Base-by-base conservation (phyloP, 2,797 vertebrate genomes). In the Thamnophis elegans region DNA sequence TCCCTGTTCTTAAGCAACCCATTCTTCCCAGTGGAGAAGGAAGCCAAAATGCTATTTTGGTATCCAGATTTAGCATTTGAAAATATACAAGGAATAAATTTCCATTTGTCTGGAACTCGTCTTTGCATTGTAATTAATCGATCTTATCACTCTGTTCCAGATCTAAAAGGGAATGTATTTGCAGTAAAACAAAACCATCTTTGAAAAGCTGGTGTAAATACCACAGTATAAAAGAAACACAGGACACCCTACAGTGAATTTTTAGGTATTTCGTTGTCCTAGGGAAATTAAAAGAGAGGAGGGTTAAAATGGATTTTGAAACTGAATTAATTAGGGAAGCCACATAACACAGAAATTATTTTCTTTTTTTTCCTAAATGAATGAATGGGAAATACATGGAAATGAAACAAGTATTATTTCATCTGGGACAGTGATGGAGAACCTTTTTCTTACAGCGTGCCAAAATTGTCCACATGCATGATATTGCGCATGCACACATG, bases 1-100 rank as follows among this genome's bases (percentile, higher is more conserved):
- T 87, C 65, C 90, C 89, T 92, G 51, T 87, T 73, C 26, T 93
- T 91, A 55, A 94, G 91, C 78, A 93, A 92, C 54, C 90, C 94
- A 85, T 93, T 91, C 91, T 95, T 93, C 91, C 92, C 56, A 90
- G 28, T 25, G 85, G 87, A 95, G 0, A 89, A 88, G 94, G 93
- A 95, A 94, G 91, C 92, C 95, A 96, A 94, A 92, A 90, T 91
- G 95, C 94, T 96, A 59, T 95, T 95, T 94, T 96, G 95, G 89
- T 96, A 96, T 88, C 47, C 53, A 91, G 54, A 92, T 95, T 90
- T 47, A 78, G 85, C 94, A 92, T 56, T 95, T 73, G 92, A 95
- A 89, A 95, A 85, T 90, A 82, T 0, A 0, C 89, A 90, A 94
- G 90, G 87, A 25, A 0, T 94, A 93, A 59, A 0, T 94, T 94